Conservation (phyloP, 37 sponge, comb jelly and placozoan genomes). For the Halisarca cf. caerulea region DNA sequence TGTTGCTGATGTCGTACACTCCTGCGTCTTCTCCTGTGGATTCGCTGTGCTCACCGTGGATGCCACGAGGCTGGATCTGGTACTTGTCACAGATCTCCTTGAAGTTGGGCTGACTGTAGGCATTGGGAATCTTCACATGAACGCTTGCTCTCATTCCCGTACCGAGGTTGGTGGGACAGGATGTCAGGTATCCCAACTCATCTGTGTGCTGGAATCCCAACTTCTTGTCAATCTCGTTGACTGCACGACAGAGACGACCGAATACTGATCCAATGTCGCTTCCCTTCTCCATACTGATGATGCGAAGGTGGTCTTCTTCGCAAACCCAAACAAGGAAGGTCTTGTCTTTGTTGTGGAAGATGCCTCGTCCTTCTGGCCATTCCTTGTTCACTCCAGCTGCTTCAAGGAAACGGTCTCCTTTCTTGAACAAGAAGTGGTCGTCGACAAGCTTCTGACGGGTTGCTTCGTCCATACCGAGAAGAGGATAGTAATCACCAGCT, state of each 20-base stretch:
- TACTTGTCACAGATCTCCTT: slow-evolving; percentile 56
- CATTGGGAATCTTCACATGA: slow-evolving; percentile 77
- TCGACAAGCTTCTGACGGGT: slow-evolving; percentile 72
- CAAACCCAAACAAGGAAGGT: slow-evolving; percentile 88
- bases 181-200: slow-evolving; percentile 79
- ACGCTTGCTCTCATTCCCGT: slow-evolving; percentile 89
- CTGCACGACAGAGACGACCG: slow-evolving; percentile 63
- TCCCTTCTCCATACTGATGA: slow-evolving; percentile 96
- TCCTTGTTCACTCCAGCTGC: slow-evolving; percentile 65
- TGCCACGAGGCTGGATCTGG: slow-evolving; percentile 84
- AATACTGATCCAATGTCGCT: slow-evolving; percentile 86
- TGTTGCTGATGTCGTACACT: slow-evolving; percentile 85
- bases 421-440: slow-evolving; percentile 88
- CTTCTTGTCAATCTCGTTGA: slow-evolving; percentile 63
- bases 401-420: slow-evolving; percentile 53
- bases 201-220: slow-evolving; percentile 70
- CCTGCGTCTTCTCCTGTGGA: slow-evolving; percentile 56
- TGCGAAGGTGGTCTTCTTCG: slow-evolving; percentile 89
- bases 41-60: slow-evolving; percentile 75
- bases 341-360: slow-evolving; percentile 82
- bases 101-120: slow-evolving; percentile 47
- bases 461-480: slow-evolving; percentile 70
- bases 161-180: slow-evolving; percentile 95
- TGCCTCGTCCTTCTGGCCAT: slow-evolving; percentile 80
- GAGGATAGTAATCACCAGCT: slow-evolving; percentile 77